phyloP scores from a whole-genome alignment of 2,113 vertebrate species.

The Nannospalax galili region DNA sequence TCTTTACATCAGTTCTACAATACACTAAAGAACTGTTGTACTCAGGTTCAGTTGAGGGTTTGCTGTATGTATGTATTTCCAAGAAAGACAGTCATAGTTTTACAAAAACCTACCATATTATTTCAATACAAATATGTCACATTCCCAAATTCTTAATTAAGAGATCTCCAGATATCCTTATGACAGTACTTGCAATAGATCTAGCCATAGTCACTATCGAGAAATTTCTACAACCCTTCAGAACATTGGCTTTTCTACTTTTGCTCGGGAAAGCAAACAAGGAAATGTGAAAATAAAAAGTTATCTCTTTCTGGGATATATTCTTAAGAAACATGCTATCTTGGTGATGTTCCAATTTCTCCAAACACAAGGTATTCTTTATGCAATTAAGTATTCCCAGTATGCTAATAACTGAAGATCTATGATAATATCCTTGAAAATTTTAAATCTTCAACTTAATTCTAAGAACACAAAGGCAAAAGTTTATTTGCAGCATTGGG shows the following conservation, averaged over 20 bases:
- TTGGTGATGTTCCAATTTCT: not conserved
- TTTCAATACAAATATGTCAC: not conserved
- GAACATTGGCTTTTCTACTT: not conserved
- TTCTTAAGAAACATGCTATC: not conserved
- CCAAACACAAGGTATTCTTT: not conserved
- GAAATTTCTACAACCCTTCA: not conserved
- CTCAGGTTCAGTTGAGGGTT: not conserved
- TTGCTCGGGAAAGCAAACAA: not conserved
- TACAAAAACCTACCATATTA: not conserved
- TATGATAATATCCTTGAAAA: not conserved
- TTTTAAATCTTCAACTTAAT: not conserved
- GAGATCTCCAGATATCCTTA: not conserved
- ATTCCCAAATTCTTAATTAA: slow-evolving; percentile 11
- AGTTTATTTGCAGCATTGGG: not conserved
- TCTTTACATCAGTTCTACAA: not conserved
- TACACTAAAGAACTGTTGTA: not conserved
- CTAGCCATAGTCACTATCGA: not conserved
- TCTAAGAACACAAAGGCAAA: not conserved
- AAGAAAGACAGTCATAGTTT: not conserved
- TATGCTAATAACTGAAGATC: slow-evolving; percentile 21
- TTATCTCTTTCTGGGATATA: not conserved
- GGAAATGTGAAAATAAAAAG: not conserved
- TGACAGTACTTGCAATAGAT: not conserved
- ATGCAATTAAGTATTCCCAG: slow-evolving; percentile 1
- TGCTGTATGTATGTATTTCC: not conserved